Conservation (phyloP, 1,140 invertebrate genomes). For the Drosophila insularis region DNA sequence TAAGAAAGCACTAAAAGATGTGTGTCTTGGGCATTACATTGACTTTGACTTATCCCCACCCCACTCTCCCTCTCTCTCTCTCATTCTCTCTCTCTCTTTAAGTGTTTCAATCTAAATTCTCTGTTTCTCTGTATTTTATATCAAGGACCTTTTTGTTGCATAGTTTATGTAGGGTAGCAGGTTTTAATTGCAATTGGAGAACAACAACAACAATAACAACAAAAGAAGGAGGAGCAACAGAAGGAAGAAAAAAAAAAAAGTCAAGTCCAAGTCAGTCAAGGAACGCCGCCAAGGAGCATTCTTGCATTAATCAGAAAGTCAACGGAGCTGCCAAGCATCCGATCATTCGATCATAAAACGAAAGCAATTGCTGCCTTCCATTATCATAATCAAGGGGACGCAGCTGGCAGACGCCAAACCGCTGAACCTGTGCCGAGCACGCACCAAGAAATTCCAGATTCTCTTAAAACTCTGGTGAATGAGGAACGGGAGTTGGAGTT, state of each 20-base stretch:
- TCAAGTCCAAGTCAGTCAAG: conserved; percentile 26
- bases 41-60: background rate
- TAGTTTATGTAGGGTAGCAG: conserved; percentile 40
- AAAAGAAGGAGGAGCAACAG: too few relatives aligned
- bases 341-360: conserved; percentile 70
- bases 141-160: conserved; percentile 12
- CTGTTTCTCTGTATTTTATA: background rate
- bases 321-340: conserved; percentile 75
- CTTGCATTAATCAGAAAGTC: conserved; percentile 81
- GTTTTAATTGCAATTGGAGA: conserved; percentile 66
- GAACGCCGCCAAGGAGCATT: conserved; percentile 71
- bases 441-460: conserved; percentile 79
- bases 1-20: background rate
- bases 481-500: conserved; percentile 52
- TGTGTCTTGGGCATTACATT: background rate
- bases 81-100: too few relatives aligned
- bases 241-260: too few relatives aligned
- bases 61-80: too few relatives aligned
- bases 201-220: conserved; percentile 22
- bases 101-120: too few relatives aligned
- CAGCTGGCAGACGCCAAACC: conserved; percentile 73
- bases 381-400: conserved; percentile 75
- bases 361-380: conserved; percentile 69
- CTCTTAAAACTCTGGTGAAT: conserved; percentile 71
- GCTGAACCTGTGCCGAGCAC: conserved; percentile 77